Percentiles rank a stretch among this genome's conserved stretches.
These are phyloP conservation scores for Spinus pinus DNA, from an alignment of 2,797 vertebrate species.

Conservation along the genomic window DNA sequence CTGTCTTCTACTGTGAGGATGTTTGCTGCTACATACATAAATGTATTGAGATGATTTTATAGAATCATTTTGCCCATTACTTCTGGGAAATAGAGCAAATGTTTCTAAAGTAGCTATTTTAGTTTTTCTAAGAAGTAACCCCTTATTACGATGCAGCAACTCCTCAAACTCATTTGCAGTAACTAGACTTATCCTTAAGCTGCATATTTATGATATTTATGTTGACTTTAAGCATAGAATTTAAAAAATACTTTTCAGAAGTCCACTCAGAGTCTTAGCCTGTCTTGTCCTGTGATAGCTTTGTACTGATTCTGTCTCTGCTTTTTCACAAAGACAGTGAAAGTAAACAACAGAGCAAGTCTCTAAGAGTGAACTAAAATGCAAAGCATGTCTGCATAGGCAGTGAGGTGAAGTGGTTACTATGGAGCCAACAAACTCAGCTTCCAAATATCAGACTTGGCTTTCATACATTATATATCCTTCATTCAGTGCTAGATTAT, in stretches of 20 bases:
- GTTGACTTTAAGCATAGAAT: background rate
- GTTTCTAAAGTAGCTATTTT: background rate
- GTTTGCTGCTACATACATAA: background rate
- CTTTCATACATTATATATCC: constrained; percentile 57
- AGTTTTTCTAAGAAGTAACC: background rate
- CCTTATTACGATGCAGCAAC: background rate
- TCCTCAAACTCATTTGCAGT: background rate
- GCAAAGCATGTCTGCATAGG: constrained; percentile 75
- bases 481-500: background rate
- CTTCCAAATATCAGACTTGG: constrained; percentile 72
- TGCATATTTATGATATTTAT: background rate
- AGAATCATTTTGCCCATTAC: background rate
- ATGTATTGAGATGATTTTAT: background rate
- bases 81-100: background rate
- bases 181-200: background rate
- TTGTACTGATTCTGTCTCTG: constrained; percentile 14
- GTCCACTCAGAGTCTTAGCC: background rate
- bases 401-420: constrained; percentile 77
- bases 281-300: background rate
- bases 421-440: constrained; percentile 76
- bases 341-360: constrained; percentile 51
- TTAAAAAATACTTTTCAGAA: background rate
- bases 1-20: background rate
- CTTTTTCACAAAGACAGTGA: constrained; percentile 7
- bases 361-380: constrained; percentile 72